Base-by-base conservation (phyloP, 2,113 vertebrate species). In the Campylomormyrus tamandua region DNA sequence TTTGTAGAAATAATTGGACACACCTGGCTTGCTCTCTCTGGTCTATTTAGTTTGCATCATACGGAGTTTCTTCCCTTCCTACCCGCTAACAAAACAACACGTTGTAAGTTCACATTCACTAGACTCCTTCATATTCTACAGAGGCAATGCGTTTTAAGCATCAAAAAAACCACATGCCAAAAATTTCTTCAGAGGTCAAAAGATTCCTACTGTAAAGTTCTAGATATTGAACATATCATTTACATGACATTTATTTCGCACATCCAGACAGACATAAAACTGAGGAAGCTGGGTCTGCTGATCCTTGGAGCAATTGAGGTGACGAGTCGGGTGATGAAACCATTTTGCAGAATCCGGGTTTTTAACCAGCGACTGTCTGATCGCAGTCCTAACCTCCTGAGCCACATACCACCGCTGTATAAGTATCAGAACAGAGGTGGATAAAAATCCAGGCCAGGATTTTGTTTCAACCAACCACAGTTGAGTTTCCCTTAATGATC, bases 1-100 rank as follows among this genome's bases (percentile, higher is more conserved):
- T 77, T 77, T 77, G 74, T 39, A 77, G 74, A 77, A 77, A 77
- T 77, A 77, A 77, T 77, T 77, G 74, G 74, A 77, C 74, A 42
- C 74, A 77, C 74, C 74, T 77, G 74, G 74, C 15, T 77, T 15
- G 4, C 74, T 42, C 74, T 77, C 27, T 77, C 74, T 77, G 74
- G 74, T 77, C 74, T 77, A 77, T 77, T 77, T 77, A 77, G 15
- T 42, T 77, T 77, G 74, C 3, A 35, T 39, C 74, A 77, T 42
- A 77, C 74, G 17, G 35, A 19, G 31, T n/a, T 19, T 35, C 35
- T 42, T 39, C 35, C 35, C 31, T 77, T 77, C 74, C 74, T 77
- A 77, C 35, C 13, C 1, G 5, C 74, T 35, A 77, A 35, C 70
- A 35, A 77, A 77, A 77, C 27, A 17, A 77, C 70, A 77, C 31